Percentiles rank a stretch among this genome's conserved stretches.
Conservation (phyloP, 2,797 vertebrate species). For the Onychomys torridus region DNA sequence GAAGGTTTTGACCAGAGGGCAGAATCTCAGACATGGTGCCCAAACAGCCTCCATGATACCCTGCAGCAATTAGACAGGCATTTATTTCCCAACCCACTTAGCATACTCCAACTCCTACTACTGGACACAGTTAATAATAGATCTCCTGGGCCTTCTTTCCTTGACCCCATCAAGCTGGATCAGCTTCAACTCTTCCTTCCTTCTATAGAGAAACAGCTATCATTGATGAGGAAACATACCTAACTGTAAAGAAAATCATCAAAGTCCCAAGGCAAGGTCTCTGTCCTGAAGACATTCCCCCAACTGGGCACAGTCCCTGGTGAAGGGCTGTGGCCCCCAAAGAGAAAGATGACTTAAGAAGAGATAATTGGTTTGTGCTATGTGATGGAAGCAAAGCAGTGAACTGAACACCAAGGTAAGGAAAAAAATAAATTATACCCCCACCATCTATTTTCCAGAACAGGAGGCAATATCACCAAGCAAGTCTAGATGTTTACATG, state of each 20-base stretch:
- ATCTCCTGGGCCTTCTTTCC: background rate
- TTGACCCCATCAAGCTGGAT: constrained; percentile 2
- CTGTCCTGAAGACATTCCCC: background rate
- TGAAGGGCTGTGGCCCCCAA: background rate
- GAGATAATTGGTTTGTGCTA: background rate
- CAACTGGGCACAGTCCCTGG: background rate
- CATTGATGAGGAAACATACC: background rate
- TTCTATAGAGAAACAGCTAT: constrained; percentile 43
- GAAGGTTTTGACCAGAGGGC: background rate
- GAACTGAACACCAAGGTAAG: background rate
- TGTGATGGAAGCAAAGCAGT: background rate
- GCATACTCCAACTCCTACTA: background rate
- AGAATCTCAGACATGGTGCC: background rate
- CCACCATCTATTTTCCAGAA: background rate
- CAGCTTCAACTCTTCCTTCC: background rate
- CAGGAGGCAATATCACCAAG: background rate
- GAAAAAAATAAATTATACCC: background rate
- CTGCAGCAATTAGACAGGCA: rapidly evolving
- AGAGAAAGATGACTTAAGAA: background rate
- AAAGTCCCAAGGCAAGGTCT: background rate
- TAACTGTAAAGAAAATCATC: background rate
- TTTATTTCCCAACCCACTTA: background rate
- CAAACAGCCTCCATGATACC: too few relatives aligned
- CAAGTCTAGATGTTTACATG: background rate
- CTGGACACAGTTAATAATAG: background rate